phyloP scores from a whole-genome alignment of 2,113 vertebrate genomes.

The Gila orcuttii region DNA sequence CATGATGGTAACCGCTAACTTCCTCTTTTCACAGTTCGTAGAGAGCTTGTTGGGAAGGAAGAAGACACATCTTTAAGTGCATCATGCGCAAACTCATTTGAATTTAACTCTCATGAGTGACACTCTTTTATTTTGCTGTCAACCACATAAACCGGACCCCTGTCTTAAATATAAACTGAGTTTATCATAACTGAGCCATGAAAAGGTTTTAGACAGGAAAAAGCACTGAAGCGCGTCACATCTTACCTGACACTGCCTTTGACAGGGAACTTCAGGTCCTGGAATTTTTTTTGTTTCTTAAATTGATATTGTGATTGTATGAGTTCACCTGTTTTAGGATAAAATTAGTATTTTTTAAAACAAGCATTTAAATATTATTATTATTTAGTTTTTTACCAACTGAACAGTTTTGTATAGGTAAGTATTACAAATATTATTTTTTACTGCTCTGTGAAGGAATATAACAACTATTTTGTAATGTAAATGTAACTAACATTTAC shows the following conservation, averaged over 20 bases:
- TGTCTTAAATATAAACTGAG: not conserved
- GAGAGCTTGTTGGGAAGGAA: not conserved
- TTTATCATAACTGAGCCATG: not conserved
- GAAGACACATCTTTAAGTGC: not conserved
- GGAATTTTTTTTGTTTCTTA: not conserved
- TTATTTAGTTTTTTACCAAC: not conserved
- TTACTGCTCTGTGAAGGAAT: not conserved
- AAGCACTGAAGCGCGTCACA: not conserved
- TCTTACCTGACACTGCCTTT: not conserved
- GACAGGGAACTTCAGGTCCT: not conserved
- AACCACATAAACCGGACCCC: not conserved
- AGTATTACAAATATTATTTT: not conserved
- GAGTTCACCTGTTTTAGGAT: not conserved
- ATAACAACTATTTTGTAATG: not conserved
- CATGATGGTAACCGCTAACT: not conserved
- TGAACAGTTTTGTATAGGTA: too few species aligned
- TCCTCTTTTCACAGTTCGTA: not conserved
- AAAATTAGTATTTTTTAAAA: not conserved
- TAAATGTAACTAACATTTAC: not conserved
- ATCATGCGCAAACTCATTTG: not conserved
- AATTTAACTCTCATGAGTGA: conserved; percentile 11
- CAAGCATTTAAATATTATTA: not conserved
- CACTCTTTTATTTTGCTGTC: not conserved
- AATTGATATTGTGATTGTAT: not conserved
- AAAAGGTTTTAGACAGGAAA: conserved; percentile 17